Evolutionary conservation across 2,888 invertebrate genomes (phyloP).

Genomic region (Myopa tessellatipennis): DNA sequence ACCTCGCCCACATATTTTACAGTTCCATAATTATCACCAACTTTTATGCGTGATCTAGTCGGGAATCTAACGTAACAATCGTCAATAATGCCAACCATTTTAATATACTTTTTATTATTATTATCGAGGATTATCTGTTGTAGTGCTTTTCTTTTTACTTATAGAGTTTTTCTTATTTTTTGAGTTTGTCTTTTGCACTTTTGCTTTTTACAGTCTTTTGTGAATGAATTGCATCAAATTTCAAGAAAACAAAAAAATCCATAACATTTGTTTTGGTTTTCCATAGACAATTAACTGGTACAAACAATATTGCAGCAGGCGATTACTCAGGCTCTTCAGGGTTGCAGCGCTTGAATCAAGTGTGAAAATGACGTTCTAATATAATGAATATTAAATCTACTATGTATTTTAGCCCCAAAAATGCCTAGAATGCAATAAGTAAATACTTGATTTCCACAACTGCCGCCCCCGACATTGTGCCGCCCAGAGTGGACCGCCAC

Average conservation of each 20-base stretch:
- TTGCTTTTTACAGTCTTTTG: slow-evolving; percentile 2
- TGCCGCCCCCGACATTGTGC: too few relatives aligned
- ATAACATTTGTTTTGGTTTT: slow-evolving; percentile 42
- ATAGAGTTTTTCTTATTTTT: background rate
- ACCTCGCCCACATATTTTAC: slow-evolving; percentile 82
- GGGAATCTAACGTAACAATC: slow-evolving; percentile 65
- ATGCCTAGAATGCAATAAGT: too few relatives aligned
- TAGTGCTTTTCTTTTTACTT: too few relatives aligned
- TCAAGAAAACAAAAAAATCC: slow-evolving; percentile 34
- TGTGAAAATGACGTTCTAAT: too few relatives aligned
- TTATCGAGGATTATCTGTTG: too few relatives aligned
- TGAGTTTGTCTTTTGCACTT: slow-evolving; percentile 5
- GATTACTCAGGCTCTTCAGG: background rate
- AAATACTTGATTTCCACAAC: too few relatives aligned
- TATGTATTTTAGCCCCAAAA: too few relatives aligned
- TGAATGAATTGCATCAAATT: slow-evolving; percentile 23
- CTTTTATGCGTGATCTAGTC: slow-evolving; percentile 63
- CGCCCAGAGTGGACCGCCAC: too few relatives aligned
- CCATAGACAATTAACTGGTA: slow-evolving; percentile 8
- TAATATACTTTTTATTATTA: background rate
- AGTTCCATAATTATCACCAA: slow-evolving; percentile 70
- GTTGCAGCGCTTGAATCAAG: background rate
- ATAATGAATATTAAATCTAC: too few relatives aligned
- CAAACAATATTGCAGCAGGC: background rate
- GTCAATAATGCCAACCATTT: slow-evolving; percentile 67